Base-by-base conservation (phyloP, 2,888 invertebrate genomes). In the Lepidochrysops patricia region DNA sequence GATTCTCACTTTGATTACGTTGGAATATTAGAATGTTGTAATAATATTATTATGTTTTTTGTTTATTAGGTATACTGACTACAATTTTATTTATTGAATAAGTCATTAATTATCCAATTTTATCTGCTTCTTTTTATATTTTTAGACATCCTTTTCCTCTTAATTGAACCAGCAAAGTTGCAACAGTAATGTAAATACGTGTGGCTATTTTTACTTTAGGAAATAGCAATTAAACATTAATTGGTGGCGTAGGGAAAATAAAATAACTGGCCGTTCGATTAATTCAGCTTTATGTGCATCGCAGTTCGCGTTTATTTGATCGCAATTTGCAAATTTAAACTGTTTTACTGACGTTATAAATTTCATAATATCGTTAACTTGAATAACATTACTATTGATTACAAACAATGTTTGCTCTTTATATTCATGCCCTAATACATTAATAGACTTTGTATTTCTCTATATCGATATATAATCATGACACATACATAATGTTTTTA, bases 191-290 rank as follows among this genome's bases (percentile, higher is more conserved):
- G 57, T 63, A 67, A 67, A 68, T 66, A 67, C 64, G 60, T 60
- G 65, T 57, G 61, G 66, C 66, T 69, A 70, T 69, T 69, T 71
- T 68, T 67, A 66, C 63, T 57, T 57, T 66, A 68, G 70, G 69
- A 69, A 68, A 67, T 60, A 67, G 64, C 70, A 71, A 71, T 72
- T 72, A 69, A 66, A 58, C 4, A 64, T 65, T 66, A 68, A 70
- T 70, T 68, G 67, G 66, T 66, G 67, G 67, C 64, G 66, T 58
- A 61, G 66, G 60, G 60, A 60, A 66, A 64, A 64, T 69, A 66
- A 68, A 68, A 65, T 66, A 67, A 66, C 64, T 59, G 64, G 60
- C 63, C 58, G 63, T 60, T 65, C 63, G 63, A 68, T 66, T 67
- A 67, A 65, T 67, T 64, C 65, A 63, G 65, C 62, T 60, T 57